These are phyloP conservation scores for Mallotus villosus DNA, from an alignment of 2,797 vertebrate genomes.

Conservation along the genomic window DNA sequence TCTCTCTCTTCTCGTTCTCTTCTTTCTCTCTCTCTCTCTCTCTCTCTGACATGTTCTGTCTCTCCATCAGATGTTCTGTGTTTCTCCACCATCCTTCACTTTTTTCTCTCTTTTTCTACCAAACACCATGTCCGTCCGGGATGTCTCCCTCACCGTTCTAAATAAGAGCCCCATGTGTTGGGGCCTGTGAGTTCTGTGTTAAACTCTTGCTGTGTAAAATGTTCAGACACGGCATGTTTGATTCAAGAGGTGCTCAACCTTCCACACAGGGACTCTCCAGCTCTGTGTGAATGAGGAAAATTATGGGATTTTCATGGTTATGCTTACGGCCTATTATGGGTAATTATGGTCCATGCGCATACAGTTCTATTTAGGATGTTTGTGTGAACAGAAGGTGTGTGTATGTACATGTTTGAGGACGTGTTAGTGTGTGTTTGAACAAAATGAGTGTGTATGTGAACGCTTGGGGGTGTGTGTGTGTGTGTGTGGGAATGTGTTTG, in stretches of 20 bases:
- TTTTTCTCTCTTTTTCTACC: not conserved
- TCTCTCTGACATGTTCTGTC: not conserved
- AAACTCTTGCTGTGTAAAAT: not conserved
- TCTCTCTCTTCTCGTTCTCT: not conserved
- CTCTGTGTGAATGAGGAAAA: not conserved
- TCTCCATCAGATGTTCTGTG: not conserved
- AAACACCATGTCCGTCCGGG: not conserved
- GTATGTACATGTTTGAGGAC: not conserved
- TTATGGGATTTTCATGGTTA: not conserved
- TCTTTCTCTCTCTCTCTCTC: not conserved
- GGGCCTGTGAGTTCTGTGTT: not conserved
- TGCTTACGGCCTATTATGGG: not conserved
- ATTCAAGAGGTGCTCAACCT: not conserved
- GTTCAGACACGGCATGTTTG: not conserved
- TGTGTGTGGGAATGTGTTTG: not conserved
- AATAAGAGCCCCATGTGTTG: not conserved
- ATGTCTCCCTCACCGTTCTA: not conserved
- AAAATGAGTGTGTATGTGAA: constrained; percentile 19
- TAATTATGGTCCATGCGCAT: not conserved
- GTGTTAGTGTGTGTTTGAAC: not conserved
- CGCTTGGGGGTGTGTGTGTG: constrained; percentile 24
- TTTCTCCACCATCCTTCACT: too few relatives aligned
- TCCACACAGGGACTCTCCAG: not conserved
- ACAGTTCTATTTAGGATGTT: not conserved
- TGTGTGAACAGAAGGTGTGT: not conserved